phyloP scores from a whole-genome alignment of 2,797 vertebrate genomes.

The Simalia tracyae region DNA sequence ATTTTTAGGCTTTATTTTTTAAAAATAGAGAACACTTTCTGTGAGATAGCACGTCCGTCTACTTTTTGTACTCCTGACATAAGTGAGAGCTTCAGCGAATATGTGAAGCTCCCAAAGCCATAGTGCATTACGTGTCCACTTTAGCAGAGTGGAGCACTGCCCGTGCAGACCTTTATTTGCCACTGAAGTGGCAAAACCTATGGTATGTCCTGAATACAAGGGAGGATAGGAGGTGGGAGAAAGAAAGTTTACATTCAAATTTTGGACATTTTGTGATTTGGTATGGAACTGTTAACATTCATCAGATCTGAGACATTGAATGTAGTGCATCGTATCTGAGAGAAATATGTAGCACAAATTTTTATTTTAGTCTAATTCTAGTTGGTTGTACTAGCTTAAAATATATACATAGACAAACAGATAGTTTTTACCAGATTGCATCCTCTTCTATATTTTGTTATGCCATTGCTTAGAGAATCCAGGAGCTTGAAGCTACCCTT shows the following conservation, averaged over 20 bases:
- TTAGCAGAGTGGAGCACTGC: neutral
- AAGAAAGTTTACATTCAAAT: neutral
- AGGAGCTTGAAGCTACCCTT: slow-evolving; percentile 96
- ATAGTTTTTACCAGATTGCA: slow-evolving; percentile 33
- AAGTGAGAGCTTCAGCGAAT: neutral
- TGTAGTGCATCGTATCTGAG: neutral
- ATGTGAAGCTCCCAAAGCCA: neutral
- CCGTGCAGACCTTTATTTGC: neutral
- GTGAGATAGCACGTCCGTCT: neutral
- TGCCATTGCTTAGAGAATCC: slow-evolving; percentile 90
- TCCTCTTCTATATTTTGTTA: slow-evolving; percentile 61
- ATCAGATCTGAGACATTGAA: neutral
- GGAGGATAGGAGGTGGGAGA: too few species aligned
- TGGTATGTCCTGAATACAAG: neutral
- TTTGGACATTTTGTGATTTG: neutral
- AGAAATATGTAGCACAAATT: neutral
- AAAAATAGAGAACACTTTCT: neutral
- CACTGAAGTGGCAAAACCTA: neutral
- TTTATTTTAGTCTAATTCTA: neutral
- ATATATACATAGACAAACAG: slow-evolving; percentile 9
- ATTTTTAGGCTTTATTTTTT: neutral
- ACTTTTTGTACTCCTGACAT: neutral
- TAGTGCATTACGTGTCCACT: neutral
- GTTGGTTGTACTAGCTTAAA: neutral
- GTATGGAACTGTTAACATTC: neutral